These are phyloP conservation scores for Cydia fagiglandana DNA, from an alignment of 1,140 invertebrate genomes.

Conservation along the genomic window DNA sequence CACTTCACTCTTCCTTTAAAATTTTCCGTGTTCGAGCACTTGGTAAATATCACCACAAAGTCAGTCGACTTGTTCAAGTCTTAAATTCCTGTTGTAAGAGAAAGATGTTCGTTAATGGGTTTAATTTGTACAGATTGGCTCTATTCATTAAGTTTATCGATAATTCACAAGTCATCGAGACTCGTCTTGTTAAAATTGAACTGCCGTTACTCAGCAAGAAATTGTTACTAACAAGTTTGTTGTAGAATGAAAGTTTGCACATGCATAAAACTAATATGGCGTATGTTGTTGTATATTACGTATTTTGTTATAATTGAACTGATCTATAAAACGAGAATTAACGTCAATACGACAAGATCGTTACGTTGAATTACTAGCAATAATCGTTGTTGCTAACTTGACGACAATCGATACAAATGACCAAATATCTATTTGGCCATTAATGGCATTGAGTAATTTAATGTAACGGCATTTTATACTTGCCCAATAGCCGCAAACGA, in stretches of 20 bases:
- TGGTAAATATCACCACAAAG: constrained; percentile 19
- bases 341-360: constrained; percentile 12
- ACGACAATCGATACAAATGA: constrained; percentile 36
- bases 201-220: not conserved
- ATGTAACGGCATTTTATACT: constrained; percentile 23
- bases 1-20: constrained; percentile 33
- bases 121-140: constrained; percentile 15
- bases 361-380: not conserved
- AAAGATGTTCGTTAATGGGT: constrained; percentile 10
- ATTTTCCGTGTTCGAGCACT: not conserved
- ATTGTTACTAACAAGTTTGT: not conserved
- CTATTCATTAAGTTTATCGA: not conserved
- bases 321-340: not conserved
- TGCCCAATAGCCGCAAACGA: not conserved
- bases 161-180: not conserved
- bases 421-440: constrained; percentile 34
- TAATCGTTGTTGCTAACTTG: constrained; percentile 24
- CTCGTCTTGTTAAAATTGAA: not conserved
- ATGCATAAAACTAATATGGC: constrained; percentile 12
- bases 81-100: constrained; percentile 19
- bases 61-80: constrained; percentile 23
- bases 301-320: not conserved
- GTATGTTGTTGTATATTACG: not conserved
- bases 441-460: constrained; percentile 33
- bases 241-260: constrained; percentile 4